Conservation (phyloP, 2,797 vertebrate species). For the Coregonus suidteri region DNA sequence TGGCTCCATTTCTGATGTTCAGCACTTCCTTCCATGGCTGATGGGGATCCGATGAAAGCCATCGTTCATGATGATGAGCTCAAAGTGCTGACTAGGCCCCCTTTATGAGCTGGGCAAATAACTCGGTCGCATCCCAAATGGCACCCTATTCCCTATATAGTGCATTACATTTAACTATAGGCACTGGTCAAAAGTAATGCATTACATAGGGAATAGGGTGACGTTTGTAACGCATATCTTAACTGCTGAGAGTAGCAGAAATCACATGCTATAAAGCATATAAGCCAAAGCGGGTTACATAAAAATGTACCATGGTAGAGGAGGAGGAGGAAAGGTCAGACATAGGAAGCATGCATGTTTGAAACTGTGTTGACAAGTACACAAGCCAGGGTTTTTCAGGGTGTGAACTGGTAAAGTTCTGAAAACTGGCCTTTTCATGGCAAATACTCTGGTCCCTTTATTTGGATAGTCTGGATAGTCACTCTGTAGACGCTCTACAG, state of each 20-base stretch:
- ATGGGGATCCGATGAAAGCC: constrained; percentile 33
- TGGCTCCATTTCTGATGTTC: constrained; percentile 40
- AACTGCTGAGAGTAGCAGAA: constrained; percentile 10
- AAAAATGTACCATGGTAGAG: not conserved
- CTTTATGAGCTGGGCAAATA: constrained; percentile 26
- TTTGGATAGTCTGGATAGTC: too few relatives aligned
- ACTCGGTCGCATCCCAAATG: not conserved
- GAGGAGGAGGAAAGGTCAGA: not conserved
- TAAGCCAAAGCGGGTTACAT: not conserved
- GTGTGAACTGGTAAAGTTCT: not conserved
- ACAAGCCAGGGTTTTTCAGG: not conserved
- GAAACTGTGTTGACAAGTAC: not conserved
- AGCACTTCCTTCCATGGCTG: constrained; percentile 40
- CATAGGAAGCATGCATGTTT: not conserved
- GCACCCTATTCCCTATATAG: not conserved
- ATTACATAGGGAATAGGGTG: not conserved
- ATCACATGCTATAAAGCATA: constrained; percentile 22
- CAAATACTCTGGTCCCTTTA: too few relatives aligned
- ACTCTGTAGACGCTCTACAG: too few relatives aligned
- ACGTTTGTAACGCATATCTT: not conserved
- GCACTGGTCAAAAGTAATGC: not conserved
- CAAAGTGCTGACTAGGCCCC: constrained; percentile 49
- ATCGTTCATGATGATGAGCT: constrained; percentile 40
- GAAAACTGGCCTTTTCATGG: not conserved
- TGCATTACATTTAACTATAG: not conserved